phyloP scores from a whole-genome alignment of 2,797 vertebrate genomes.

The Xenops minutus region DNA sequence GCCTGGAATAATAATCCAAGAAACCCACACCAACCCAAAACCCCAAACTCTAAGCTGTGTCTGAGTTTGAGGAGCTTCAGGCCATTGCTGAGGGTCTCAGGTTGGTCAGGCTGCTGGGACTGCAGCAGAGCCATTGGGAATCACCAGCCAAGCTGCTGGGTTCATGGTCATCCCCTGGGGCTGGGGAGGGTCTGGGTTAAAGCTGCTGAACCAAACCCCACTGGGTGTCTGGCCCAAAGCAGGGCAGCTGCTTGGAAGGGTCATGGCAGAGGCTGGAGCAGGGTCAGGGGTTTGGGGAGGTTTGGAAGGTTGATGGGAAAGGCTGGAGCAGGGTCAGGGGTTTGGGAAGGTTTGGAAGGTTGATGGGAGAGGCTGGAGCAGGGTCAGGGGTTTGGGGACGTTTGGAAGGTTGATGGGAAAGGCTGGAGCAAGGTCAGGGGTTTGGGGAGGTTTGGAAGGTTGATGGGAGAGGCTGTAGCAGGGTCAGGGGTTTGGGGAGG shows the following conservation, averaged over 20 bases:
- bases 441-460: not conserved
- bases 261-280: not conserved
- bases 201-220: not conserved
- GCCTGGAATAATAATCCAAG: not conserved
- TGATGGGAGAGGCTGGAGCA: too few species aligned
- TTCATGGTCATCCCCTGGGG: accelerated
- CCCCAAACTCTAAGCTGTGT: accelerated
- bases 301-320: not conserved
- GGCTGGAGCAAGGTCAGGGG: not conserved
- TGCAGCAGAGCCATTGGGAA: not conserved
- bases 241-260: not conserved
- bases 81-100: not conserved
- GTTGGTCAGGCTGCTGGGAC: not conserved
- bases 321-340: not conserved
- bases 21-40: not conserved
- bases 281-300: not conserved
- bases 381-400: too few species aligned
- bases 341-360: too few species aligned
- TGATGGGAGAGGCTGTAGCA: not conserved
- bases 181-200: accelerated
- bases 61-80: not conserved
- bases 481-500: not conserved
- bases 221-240: not conserved
- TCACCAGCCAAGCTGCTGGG: not conserved
- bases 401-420: too few species aligned